Base-by-base conservation (phyloP, 2,113 vertebrate genomes). In the Xiphorhynchus elegans region DNA sequence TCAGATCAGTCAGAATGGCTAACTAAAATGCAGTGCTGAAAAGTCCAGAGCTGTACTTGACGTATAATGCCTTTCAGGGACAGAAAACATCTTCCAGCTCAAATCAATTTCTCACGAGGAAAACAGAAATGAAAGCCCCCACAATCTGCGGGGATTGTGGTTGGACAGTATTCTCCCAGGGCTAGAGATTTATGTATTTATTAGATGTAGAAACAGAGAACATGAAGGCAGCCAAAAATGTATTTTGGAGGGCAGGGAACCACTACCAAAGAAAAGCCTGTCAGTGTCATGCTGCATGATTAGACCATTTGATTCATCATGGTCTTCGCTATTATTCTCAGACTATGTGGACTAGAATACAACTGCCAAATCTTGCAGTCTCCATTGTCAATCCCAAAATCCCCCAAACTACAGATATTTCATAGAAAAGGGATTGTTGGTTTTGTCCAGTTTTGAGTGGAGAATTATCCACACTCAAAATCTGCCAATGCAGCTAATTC, bases 51-150 rank as follows among this genome's bases (percentile, higher is more conserved):
- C 17, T 82, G 3, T 76, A 44, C 85, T 94, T 95, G 77, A 97
- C 90, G 82, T 93, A 77, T 4, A 7, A 25, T 19, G 50, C 87
- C 28, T 75, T 94, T 62, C 69, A 72, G 39, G 58, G 89, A 90
- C 49, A 95, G 89, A 50, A 97, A 95, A 97, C 72, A 7, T 88
- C 66, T 96, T 92, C 63, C 64, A 93, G 72, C 67, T 95, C 89
- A 44, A 49, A 39, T n/a, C 21, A 49, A 9, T 9, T 93, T 95
- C 73, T 94, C 72, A 90, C 64, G 37, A 96, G 66, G 52, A 90
- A 97, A 97, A 94, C 9, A 96, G 95, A 97, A 97, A 91, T 47
- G 18, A 17, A 68, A 91, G 77, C 25, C 47, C 53, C 24, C 7
- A 31, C 9, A 29, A 26, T 44, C 11, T 11, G 59, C 17, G 52